phyloP scores from a whole-genome alignment of 2,888 invertebrate genomes.

The Oasisia sp. region DNA sequence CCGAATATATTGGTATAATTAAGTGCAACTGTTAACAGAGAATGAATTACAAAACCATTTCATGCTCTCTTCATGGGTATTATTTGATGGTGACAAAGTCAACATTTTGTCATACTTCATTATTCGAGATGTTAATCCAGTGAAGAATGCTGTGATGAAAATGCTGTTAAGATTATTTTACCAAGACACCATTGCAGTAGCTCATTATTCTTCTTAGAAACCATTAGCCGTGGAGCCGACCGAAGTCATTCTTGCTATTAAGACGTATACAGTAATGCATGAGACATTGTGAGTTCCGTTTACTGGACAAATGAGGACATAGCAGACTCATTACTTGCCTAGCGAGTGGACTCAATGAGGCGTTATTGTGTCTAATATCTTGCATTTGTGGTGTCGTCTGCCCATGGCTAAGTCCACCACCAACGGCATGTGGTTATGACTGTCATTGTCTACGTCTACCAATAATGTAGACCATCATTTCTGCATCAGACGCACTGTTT shows the following conservation, averaged over 20 bases:
- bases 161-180: slow-evolving; percentile 2
- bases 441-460: too few relatives aligned
- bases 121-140: neutral
- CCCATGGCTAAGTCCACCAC: too few relatives aligned
- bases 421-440: too few relatives aligned
- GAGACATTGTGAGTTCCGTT: neutral
- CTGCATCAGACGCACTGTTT: too few relatives aligned
- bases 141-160: neutral
- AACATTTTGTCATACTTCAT: neutral
- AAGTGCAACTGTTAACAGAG: neutral
- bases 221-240: neutral
- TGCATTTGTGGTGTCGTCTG: too few relatives aligned
- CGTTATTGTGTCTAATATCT: neutral
- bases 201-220: neutral
- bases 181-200: neutral
- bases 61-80: too few relatives aligned
- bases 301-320: too few relatives aligned
- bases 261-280: neutral
- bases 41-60: too few relatives aligned
- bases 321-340: neutral
- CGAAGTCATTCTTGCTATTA: neutral
- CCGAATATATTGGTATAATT: neutral
- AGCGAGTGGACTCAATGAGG: neutral
- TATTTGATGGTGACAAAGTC: neutral
- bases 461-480: too few relatives aligned